Evolutionary conservation across 2,888 invertebrate genomes (phyloP).

Genomic region (Oscheius sp.): DNA sequence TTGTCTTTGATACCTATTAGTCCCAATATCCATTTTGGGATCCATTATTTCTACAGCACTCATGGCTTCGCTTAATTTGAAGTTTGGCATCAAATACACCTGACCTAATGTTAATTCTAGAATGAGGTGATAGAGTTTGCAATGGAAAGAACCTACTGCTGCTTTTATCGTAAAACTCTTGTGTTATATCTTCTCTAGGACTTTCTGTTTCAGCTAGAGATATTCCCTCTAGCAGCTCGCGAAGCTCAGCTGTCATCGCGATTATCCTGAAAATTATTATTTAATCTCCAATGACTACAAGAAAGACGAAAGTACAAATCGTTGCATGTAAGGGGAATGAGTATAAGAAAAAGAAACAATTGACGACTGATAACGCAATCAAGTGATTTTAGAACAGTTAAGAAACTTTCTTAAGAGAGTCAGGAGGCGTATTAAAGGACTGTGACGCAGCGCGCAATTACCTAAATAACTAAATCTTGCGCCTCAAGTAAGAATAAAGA

Average conservation of each 20-base stretch:
- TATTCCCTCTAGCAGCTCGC: not conserved
- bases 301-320: not conserved
- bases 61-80: constrained; percentile 90
- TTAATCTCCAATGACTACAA: not conserved
- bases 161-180: constrained; percentile 16
- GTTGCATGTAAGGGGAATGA: not conserved
- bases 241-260: constrained; percentile 18
- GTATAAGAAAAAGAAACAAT: constrained; percentile 3
- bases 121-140: constrained; percentile 6
- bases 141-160: not conserved
- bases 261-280: not conserved
- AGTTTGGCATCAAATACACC: constrained; percentile 33
- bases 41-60: constrained; percentile 99
- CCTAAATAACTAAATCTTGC: not conserved
- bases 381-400: not conserved
- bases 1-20: constrained; percentile 78
- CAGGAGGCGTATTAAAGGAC: constrained; percentile 19
- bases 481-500: not conserved
- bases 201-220: not conserved
- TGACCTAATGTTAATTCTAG: constrained; percentile 46
- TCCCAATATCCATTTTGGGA: constrained; percentile 99
- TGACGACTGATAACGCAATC: not conserved
- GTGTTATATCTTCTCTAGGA: constrained; percentile 1
- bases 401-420: constrained; percentile 12
- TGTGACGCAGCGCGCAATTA: constrained; percentile 14